These are phyloP conservation scores for Rhynchophorus ferrugineus DNA, from an alignment of 1,140 invertebrate species.

Conservation along the genomic window DNA sequence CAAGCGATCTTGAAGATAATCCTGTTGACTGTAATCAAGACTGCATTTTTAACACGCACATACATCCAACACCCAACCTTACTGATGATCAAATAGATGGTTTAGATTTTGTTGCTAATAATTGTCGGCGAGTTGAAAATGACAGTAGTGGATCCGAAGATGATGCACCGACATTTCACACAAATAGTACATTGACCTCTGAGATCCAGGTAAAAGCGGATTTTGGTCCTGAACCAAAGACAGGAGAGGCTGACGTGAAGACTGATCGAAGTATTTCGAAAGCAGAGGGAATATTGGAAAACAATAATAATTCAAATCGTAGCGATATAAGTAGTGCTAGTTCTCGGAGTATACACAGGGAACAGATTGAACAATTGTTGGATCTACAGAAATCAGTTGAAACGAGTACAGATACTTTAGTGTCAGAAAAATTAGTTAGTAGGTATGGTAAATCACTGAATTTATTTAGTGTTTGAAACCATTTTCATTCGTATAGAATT, in stretches of 20 bases:
- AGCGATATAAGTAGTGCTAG: neutral
- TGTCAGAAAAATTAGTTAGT: conserved; percentile 31
- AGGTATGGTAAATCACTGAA: conserved; percentile 29
- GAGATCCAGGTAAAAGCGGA: neutral
- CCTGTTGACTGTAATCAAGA: conserved; percentile 28
- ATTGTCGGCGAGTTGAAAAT: neutral
- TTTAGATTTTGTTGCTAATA: conserved; percentile 8
- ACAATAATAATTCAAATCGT: conserved; percentile 8
- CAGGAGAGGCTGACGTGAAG: conserved; percentile 9
- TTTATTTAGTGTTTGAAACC: too few species aligned
- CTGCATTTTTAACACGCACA: conserved; percentile 27
- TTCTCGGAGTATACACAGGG: neutral
- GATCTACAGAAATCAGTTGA: conserved; percentile 33
- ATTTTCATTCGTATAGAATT: too few species aligned
- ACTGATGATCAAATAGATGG: conserved; percentile 22
- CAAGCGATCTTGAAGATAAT: conserved; percentile 25
- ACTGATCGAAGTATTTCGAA: conserved; percentile 7
- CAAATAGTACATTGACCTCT: neutral
- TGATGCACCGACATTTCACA: neutral
- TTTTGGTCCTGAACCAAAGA: neutral
- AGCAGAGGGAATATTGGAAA: conserved; percentile 5
- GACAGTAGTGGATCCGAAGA: neutral
- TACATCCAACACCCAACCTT: conserved; percentile 3
- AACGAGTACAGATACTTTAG: conserved; percentile 45
- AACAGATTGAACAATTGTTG: conserved; percentile 13